Evolutionary conservation across 2,797 vertebrate genomes (phyloP).

Genomic region (Onychomys arenicola): DNA sequence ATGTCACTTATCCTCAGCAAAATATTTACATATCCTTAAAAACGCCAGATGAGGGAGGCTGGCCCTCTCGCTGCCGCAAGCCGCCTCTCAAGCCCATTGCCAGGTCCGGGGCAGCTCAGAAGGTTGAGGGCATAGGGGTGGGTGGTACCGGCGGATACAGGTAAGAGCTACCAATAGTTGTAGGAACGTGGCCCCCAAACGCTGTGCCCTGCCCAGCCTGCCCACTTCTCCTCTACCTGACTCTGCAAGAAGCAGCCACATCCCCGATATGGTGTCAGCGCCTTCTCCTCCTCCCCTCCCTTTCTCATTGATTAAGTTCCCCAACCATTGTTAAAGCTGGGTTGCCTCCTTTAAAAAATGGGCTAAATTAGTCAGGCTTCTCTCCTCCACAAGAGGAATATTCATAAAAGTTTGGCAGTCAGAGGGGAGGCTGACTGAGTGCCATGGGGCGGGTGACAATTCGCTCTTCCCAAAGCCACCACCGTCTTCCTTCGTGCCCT

Average conservation of each 20-base stretch:
- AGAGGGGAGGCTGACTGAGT: slow-evolving; percentile 59
- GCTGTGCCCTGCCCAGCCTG: slow-evolving; percentile 34
- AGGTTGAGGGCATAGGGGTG: background rate
- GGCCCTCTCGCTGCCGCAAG: slow-evolving; percentile 52
- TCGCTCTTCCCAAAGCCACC: slow-evolving; percentile 70
- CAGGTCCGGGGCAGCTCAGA: slow-evolving; percentile 28
- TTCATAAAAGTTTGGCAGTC: slow-evolving; percentile 85
- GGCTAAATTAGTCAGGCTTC: slow-evolving; percentile 71
- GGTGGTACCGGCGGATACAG: slow-evolving; percentile 62
- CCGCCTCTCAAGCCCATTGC: slow-evolving; percentile 58
- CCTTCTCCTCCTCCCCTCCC: slow-evolving; percentile 44
- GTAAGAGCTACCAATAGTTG: slow-evolving; percentile 71
- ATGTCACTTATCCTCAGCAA: slow-evolving; percentile 81
- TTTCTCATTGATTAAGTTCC: slow-evolving; percentile 69
- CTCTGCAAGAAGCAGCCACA: slow-evolving; percentile 64
- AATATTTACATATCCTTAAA: slow-evolving; percentile 81
- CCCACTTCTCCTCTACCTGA: slow-evolving; percentile 73
- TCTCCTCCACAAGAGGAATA: slow-evolving; percentile 77
- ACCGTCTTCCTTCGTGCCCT: slow-evolving; percentile 71
- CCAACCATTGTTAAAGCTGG: slow-evolving; percentile 67
- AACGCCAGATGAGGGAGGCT: slow-evolving; percentile 79
- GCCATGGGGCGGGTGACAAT: slow-evolving; percentile 75
- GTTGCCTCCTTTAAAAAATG: slow-evolving; percentile 57
- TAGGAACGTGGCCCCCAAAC: background rate
- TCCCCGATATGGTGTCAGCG: slow-evolving; percentile 31